These are phyloP conservation scores for Platynereis dumerilii DNA, from an alignment of 2,888 invertebrate genomes.

Conservation along the genomic window DNA sequence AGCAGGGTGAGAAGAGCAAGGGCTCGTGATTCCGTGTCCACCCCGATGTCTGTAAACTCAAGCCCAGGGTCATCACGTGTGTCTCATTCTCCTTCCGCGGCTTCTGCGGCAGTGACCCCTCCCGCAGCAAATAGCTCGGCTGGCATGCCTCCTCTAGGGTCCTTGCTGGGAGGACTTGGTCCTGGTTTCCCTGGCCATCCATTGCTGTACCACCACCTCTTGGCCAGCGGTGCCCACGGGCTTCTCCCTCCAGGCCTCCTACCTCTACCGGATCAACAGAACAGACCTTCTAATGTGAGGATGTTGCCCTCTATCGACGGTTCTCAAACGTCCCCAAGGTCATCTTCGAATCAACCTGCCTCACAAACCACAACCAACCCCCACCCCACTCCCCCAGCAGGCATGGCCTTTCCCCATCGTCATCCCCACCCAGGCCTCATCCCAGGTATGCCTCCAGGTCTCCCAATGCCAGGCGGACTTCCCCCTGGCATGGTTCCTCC, in stretches of 20 bases:
- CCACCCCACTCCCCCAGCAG: background rate
- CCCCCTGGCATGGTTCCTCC: slow-evolving; percentile 4
- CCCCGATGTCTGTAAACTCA: slow-evolving; percentile 17
- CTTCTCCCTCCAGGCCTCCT: slow-evolving; percentile 1
- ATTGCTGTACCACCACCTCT: slow-evolving; percentile 17
- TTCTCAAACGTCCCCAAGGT: background rate
- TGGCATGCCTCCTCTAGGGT: background rate
- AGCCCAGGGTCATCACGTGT: slow-evolving; percentile 18
- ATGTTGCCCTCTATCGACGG: background rate
- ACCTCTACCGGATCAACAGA: background rate
- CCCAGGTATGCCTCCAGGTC: slow-evolving; percentile 8
- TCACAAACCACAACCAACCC: background rate
- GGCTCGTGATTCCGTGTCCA: slow-evolving; percentile 15
- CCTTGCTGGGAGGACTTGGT: slow-evolving; percentile 6
- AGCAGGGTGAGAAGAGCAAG: background rate
- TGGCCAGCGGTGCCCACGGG: slow-evolving; percentile 8
- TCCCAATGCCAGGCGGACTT: background rate
- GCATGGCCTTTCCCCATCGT: background rate
- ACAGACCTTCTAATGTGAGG: background rate
- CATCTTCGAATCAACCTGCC: background rate
- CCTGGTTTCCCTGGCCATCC: slow-evolving; percentile 16
- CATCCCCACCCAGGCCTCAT: slow-evolving; percentile 8
- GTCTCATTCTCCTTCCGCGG: slow-evolving; percentile 13
- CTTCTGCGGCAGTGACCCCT: slow-evolving; percentile 8
- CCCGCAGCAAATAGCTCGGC: background rate